A percentile compares a stretch with the other conserved stretches of the same genome.
Conservation (phyloP, 1,140 invertebrate species). For the Heliconius melpomene region DNA sequence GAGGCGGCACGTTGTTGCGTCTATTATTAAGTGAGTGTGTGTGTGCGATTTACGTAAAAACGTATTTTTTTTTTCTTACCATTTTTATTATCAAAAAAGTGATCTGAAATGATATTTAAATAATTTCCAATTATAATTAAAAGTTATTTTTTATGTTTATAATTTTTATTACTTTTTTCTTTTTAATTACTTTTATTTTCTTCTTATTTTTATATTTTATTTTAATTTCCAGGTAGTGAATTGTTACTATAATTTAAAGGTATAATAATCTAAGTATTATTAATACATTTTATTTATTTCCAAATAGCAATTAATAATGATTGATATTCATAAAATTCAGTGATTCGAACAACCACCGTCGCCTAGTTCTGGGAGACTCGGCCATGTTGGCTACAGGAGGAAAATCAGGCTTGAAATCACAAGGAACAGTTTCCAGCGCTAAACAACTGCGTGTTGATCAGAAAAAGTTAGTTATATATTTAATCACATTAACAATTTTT, state of each 20-base stretch:
- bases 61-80: too few species aligned
- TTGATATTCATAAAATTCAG: constrained; percentile 69
- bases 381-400: constrained; percentile 94
- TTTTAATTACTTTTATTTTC: constrained; percentile 9
- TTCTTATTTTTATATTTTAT: constrained; percentile 25
- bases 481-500: background rate
- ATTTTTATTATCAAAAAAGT: too few species aligned
- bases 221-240: constrained; percentile 31
- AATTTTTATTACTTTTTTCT: background rate
- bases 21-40: constrained; percentile 66
- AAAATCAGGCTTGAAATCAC: constrained; percentile 89
- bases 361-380: constrained; percentile 91
- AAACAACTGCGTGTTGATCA: constrained; percentile 93
- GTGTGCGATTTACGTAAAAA: too few species aligned
- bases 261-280: background rate
- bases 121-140: too few species aligned
- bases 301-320: background rate
- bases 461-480: constrained; percentile 85
- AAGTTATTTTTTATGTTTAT: too few species aligned
- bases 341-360: constrained; percentile 95
- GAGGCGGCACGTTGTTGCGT: constrained; percentile 66
- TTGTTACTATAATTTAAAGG: constrained; percentile 33
- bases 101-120: too few species aligned
- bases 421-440: constrained; percentile 91
- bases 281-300: background rate